Conservation (phyloP, 2,888 invertebrate species). For the Ichneumoninae sp. region DNA sequence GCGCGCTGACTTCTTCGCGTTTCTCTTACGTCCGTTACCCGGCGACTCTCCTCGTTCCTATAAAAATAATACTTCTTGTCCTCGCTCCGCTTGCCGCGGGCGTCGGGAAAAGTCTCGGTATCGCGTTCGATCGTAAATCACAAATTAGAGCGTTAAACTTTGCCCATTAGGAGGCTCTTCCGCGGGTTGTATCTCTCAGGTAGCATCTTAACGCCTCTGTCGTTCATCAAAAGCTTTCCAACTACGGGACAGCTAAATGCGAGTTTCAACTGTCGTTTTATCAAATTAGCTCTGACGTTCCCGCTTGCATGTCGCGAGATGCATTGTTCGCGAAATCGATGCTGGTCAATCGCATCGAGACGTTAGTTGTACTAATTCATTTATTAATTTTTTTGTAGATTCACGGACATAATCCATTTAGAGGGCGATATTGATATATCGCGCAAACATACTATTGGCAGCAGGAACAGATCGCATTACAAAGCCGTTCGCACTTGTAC, state of each 20-base stretch:
- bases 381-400: no score
- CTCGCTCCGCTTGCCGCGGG: slow-evolving; percentile 71
- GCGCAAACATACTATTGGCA: no score
- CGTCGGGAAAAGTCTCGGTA: slow-evolving; percentile 38
- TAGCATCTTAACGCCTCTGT: slow-evolving; percentile 68
- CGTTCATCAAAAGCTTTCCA: slow-evolving; percentile 10
- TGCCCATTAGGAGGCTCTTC: slow-evolving; percentile 63
- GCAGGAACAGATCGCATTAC: no score
- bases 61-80: slow-evolving; percentile 80
- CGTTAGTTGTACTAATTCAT: neutral
- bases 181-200: slow-evolving; percentile 65
- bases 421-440: no score
- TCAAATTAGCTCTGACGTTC: neutral
- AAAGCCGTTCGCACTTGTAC: no score
- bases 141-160: slow-evolving; percentile 74
- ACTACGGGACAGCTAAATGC: neutral
- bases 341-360: neutral
- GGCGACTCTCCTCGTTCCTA: slow-evolving; percentile 65
- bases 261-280: slow-evolving; percentile 4
- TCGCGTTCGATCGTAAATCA: slow-evolving; percentile 73
- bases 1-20: slow-evolving; percentile 48
- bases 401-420: no score
- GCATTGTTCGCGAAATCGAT: neutral
- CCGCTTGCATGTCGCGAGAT: neutral
- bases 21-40: slow-evolving; percentile 22